Conservation (phyloP, 2,888 invertebrate genomes). For the Chrysopilus asiliformis region DNA sequence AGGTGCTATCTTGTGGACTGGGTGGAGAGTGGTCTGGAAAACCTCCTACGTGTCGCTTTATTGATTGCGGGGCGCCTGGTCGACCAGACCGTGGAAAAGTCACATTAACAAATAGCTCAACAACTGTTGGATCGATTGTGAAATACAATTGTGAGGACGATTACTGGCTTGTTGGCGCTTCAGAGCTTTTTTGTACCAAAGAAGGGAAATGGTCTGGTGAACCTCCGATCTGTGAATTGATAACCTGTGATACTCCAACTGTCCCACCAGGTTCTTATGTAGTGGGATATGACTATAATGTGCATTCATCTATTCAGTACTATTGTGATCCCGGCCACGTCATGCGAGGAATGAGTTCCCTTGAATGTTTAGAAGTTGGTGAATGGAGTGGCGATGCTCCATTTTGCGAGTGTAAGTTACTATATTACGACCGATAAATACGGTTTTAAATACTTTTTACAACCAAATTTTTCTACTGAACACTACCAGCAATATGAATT, state of each 20-base stretch:
- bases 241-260: conserved; percentile 74
- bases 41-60: conserved; percentile 70
- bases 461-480: too few relatives aligned
- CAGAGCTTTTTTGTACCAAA: conserved; percentile 55
- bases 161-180: conserved; percentile 66
- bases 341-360: conserved; percentile 54
- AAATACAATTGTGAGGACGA: conserved; percentile 70
- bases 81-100: conserved; percentile 65
- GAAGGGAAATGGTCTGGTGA: conserved; percentile 82
- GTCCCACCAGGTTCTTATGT: conserved; percentile 76
- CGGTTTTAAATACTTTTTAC: too few relatives aligned
- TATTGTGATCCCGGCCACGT: conserved; percentile 77
- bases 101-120: conserved; percentile 59
- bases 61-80: conserved; percentile 73
- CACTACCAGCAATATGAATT: too few relatives aligned
- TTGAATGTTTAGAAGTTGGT: conserved; percentile 60
- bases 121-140: conserved; percentile 65
- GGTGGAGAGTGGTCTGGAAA: conserved; percentile 76
- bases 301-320: conserved; percentile 76
- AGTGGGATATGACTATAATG: conserved; percentile 78
- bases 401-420: conserved; percentile 64
- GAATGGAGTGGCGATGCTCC: conserved; percentile 77
- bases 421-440: conserved; percentile 2
- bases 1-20: conserved; percentile 69
- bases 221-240: conserved; percentile 75